Evolutionary conservation across 2,113 vertebrate genomes (phyloP), one percentile per base, ranked within the genome.

Genomic region (Hiodon tergisus): DNA sequence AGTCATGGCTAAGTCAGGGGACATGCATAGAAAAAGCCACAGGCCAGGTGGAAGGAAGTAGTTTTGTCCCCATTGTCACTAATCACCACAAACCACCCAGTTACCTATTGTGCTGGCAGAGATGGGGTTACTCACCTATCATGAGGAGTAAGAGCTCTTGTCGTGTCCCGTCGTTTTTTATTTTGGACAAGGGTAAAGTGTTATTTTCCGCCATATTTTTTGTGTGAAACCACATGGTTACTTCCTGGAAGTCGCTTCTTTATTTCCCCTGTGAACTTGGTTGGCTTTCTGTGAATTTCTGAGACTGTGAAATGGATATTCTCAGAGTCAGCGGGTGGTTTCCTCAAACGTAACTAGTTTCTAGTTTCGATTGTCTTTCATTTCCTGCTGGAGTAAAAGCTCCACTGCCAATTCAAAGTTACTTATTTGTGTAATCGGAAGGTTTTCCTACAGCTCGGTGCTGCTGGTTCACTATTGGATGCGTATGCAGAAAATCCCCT

Each of bases 341-440:
- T 31, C 31, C 31, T 31, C 31, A 31, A 31, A 31, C 31, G 31
- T 31, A 31, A 31, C 31, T 31, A 31, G 31, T 31, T 31, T 31
- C 31, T 31, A 31, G 31, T 31, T 31, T 31, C 31, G 31, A 31
- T 31, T 31, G 31, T 31, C 47, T 31, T 75, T 68, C 59, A 75
- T 58, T 50, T 58, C 31, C 59, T 59, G 53, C 54, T 74, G 62
- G 73, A 58, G 65, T 75, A 46, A 68, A 52, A 57, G 62, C 54
- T 48, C 68, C 47, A 47, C 73, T 75, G 73, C 68, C 73, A 68
- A 14, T 14, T 11, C 47, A 74, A 74, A 75, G 73, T 47, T 75
- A 59, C 73, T 75, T 59, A 75, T 67, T 58, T 53, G 54, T 59
- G 73, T 68, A 75, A 68, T 75, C 73, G 53, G 17, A 57, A 53